These are phyloP conservation scores for Euclidia mi DNA, from an alignment of 2,888 invertebrate species.

Conservation along the genomic window DNA sequence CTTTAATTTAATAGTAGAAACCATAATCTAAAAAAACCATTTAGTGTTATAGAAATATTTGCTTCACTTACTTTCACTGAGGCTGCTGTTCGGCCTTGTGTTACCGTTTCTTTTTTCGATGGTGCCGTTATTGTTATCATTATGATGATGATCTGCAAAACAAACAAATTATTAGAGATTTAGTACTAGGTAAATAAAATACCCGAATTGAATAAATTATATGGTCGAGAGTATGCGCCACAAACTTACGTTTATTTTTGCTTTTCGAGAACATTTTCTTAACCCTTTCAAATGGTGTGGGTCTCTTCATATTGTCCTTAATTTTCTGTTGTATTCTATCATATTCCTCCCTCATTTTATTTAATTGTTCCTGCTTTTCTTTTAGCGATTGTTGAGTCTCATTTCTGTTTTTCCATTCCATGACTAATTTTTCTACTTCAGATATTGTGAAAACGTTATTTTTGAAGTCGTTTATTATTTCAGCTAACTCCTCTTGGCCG, in stretches of 20 bases:
- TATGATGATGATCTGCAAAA: slow-evolving; percentile 69
- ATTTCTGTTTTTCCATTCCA: slow-evolving; percentile 96
- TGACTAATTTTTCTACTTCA: slow-evolving; percentile 95
- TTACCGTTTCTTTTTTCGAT: slow-evolving; percentile 85
- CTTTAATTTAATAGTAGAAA: no score
- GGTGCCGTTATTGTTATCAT: slow-evolving; percentile 73
- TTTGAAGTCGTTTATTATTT: slow-evolving; percentile 97
- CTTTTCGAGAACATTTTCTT: slow-evolving; percentile 93
- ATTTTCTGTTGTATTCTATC: slow-evolving; percentile 95
- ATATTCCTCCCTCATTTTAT: slow-evolving; percentile 94
- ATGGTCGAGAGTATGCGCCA: no score
- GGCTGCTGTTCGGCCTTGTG: slow-evolving; percentile 84
- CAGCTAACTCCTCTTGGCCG: slow-evolving; percentile 94
- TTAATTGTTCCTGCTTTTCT: slow-evolving; percentile 95
- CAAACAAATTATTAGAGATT: neutral
- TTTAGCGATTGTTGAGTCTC: slow-evolving; percentile 96
- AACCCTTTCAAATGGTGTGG: slow-evolving; percentile 95
- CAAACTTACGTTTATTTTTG: slow-evolving; percentile 87
- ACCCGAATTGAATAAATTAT: no score
- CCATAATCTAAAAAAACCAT: no score
- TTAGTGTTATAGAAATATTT: no score
- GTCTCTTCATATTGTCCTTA: slow-evolving; percentile 93
- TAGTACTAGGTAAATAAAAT: neutral
- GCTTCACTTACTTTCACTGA: slow-evolving; percentile 82
- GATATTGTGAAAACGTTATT: slow-evolving; percentile 96